Evolutionary conservation across 1,140 invertebrate species (phyloP).

Genomic region (Conus ventricosus): DNA sequence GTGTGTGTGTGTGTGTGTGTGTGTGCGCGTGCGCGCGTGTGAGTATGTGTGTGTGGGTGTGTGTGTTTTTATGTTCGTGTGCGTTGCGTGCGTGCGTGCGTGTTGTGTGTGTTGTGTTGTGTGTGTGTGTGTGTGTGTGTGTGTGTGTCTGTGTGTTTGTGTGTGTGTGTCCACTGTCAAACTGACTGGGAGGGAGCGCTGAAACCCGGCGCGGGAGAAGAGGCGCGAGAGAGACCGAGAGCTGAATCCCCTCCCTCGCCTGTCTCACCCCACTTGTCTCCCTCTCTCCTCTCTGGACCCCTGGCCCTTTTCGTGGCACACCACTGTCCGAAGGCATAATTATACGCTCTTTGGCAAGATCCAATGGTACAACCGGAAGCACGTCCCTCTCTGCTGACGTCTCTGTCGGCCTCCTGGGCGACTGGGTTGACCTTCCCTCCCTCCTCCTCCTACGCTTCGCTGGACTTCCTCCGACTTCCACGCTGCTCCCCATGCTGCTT

Average conservation of each 20-base stretch:
- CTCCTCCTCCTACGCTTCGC: too few relatives aligned
- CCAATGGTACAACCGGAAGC: too few relatives aligned
- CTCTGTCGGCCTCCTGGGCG: too few relatives aligned
- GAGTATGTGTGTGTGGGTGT: background rate
- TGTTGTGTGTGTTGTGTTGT: background rate
- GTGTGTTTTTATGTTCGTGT: background rate
- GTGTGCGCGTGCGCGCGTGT: background rate
- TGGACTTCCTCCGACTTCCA: too few relatives aligned
- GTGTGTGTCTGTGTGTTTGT: constrained; percentile 3
- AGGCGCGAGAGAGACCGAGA: constrained; percentile 31
- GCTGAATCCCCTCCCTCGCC: constrained; percentile 18
- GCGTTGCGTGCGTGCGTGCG: background rate
- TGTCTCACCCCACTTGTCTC: too few relatives aligned
- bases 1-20: constrained; percentile 6
- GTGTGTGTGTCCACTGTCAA: background rate
- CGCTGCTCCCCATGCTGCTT: too few relatives aligned
- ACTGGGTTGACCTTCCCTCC: too few relatives aligned
- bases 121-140: constrained; percentile 3
- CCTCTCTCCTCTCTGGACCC: too few relatives aligned
- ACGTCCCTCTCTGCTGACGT: too few relatives aligned
- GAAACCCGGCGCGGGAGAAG: constrained; percentile 25
- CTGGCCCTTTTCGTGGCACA: too few relatives aligned
- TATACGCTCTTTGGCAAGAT: too few relatives aligned
- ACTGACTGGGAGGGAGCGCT: constrained; percentile 34
- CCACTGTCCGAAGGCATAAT: too few relatives aligned